These are phyloP conservation scores for Cygnus buccinator DNA, from an alignment of 2,113 vertebrate genomes.

Conservation along the genomic window DNA sequence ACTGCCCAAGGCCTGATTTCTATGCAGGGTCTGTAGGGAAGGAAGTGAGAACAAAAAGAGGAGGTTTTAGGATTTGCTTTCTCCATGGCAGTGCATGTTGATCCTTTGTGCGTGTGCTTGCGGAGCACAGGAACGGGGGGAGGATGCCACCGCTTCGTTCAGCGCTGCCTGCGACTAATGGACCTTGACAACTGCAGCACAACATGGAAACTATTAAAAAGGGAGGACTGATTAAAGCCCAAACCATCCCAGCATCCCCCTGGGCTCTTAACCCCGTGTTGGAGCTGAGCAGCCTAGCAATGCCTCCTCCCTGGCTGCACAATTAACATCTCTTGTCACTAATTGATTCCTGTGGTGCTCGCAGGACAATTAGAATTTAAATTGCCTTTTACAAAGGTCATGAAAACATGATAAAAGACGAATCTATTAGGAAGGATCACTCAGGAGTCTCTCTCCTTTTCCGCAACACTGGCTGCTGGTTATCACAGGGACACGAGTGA, in stretches of 20 bases:
- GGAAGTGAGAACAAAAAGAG: background rate
- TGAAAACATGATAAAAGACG: slow-evolving; percentile 78
- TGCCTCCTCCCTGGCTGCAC: slow-evolving; percentile 61
- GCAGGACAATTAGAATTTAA: slow-evolving; percentile 82
- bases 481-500: background rate
- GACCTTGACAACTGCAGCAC: slow-evolving; percentile 44
- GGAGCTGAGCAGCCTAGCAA: slow-evolving; percentile 26
- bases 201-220: slow-evolving; percentile 53
- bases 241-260: slow-evolving; percentile 29
- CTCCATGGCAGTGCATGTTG: background rate
- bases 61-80: slow-evolving; percentile 13
- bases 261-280: slow-evolving; percentile 59
- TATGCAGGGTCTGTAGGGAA: background rate
- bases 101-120: background rate
- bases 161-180: slow-evolving; percentile 54
- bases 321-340: slow-evolving; percentile 77
- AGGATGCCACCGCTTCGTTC: background rate
- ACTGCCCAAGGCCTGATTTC: background rate
- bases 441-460: slow-evolving; percentile 44
- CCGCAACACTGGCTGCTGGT: background rate
- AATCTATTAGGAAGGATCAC: slow-evolving; percentile 74
- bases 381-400: slow-evolving; percentile 83
- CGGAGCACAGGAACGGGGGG: background rate
- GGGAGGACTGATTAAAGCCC: slow-evolving; percentile 58
- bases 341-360: slow-evolving; percentile 80